Conservation (phyloP, 2,797 vertebrate species). For the Centropyge bicolor region DNA sequence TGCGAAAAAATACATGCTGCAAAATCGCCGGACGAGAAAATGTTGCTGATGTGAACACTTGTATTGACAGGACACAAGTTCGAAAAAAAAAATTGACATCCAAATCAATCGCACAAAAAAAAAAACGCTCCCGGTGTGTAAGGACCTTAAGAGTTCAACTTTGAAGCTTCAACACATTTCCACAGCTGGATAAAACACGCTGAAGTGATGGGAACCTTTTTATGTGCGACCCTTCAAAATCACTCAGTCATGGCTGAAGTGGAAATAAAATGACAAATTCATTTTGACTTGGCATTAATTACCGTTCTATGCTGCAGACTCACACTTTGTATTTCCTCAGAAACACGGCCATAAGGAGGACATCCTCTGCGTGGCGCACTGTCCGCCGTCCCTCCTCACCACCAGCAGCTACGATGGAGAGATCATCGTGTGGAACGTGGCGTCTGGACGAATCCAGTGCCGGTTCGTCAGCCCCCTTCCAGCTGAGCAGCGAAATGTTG, state of each 20-base stretch:
- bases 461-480: constrained; percentile 67
- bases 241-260: not conserved
- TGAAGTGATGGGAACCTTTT: not conserved
- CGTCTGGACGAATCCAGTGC: constrained; percentile 81
- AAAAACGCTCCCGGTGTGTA: too few species aligned
- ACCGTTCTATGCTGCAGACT: not conserved
- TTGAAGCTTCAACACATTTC: not conserved
- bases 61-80: too few species aligned
- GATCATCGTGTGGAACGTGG: constrained; percentile 85
- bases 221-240: constrained; percentile 1
- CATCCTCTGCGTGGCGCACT: constrained; percentile 83
- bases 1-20: too few species aligned
- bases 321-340: constrained; percentile 60
- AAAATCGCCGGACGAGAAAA: too few species aligned
- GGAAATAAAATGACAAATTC: not conserved
- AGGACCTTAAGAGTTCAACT: not conserved
- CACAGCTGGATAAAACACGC: not conserved
- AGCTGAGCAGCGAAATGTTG: constrained; percentile 24
- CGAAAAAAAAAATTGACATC: too few species aligned
- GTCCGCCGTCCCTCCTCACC: constrained; percentile 82
- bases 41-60: too few species aligned
- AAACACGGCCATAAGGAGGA: constrained; percentile 79
- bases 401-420: constrained; percentile 86
- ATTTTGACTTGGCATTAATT: not conserved
- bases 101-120: too few species aligned